Evolutionary conservation across 2,113 vertebrate genomes (phyloP), one percentile per base, ranked within the genome.

Genomic region (Irena cyanogastra): DNA sequence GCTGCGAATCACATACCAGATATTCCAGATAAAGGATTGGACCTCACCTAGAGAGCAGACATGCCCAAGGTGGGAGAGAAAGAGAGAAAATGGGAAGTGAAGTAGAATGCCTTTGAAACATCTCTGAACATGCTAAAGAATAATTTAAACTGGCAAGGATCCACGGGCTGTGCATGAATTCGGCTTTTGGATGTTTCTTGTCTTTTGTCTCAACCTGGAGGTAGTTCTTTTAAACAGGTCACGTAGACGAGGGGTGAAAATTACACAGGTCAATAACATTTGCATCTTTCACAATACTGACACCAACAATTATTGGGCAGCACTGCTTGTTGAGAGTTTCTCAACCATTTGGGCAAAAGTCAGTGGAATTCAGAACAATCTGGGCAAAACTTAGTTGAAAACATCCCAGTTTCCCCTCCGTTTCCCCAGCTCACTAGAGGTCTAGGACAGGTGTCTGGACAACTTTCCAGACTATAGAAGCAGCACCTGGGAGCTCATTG

Each of bases 111-210:
- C 47, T 95, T 91, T 89, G 78, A 74, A 94, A 96, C 79, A 22
- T 74, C 82, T 93, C 87, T 59, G 82, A 84, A 92, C 88, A 83
- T 2, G 94, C 65, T 81, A 22, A 75, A 64, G 72, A 50, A 31
- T 93, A 93, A 95, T 96, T 84, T 42, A 49, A 95, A 27, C 31
- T 93, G 90, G 83, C 95, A 84, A 81, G 76, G 35, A 71, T 90
- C 79, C 72, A 87, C 0, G 8, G 26, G 37, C 47, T 63, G 63
- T 16, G 31, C 18, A 49, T 78, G 78, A 69, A 76, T 74, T 90
- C 13, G 4, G 47, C 83, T 88, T 91, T 70, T 80, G 47, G 71
- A 9, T 33, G 72, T 81, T 88, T 77, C 44, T 79, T 63, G 47
- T 63, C 27, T 83, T 87, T 65, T 41, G 6, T 61, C 71, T 57